Percentiles rank a stretch among this genome's conserved stretches.
Evolutionary conservation across 2,888 invertebrate species (phyloP).

Genomic region (Nephrotoma flavescens): DNA sequence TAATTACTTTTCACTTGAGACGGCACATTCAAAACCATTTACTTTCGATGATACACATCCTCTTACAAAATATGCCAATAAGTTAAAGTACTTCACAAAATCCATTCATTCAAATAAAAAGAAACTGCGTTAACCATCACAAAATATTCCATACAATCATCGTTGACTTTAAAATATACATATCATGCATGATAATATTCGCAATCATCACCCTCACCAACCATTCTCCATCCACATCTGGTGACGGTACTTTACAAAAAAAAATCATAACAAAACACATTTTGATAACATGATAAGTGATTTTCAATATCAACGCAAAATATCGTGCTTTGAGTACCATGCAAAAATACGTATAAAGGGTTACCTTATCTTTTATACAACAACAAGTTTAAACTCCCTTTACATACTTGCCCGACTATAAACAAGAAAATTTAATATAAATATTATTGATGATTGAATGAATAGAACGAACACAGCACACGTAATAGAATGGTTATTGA

Average conservation of each 20-base stretch:
- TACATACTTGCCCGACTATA: not conserved
- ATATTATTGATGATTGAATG: not conserved
- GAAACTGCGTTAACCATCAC: not conserved
- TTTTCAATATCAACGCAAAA: not conserved
- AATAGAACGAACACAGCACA: not conserved
- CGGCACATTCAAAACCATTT: not conserved
- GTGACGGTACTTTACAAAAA: not conserved
- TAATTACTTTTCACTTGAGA: not conserved
- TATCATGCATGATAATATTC: not conserved
- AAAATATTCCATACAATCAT: not conserved
- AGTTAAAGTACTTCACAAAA: not conserved
- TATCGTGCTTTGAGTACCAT: not conserved
- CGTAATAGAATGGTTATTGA: not conserved
- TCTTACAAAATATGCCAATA: not conserved
- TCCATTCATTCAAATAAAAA: not conserved
- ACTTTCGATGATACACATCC: not conserved
- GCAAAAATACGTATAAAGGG: not conserved
- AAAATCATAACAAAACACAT: not conserved
- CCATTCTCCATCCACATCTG: not conserved
- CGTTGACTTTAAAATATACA: not conserved
- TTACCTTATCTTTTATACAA: not conserved
- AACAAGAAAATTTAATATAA: not conserved
- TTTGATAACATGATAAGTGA: not conserved
- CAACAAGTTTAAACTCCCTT: not conserved
- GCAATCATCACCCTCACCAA: not conserved